A percentile compares a stretch with the other conserved stretches of the same genome.
Conservation (phyloP, 2,797 vertebrate genomes). For the Enteromius paludinosus region DNA sequence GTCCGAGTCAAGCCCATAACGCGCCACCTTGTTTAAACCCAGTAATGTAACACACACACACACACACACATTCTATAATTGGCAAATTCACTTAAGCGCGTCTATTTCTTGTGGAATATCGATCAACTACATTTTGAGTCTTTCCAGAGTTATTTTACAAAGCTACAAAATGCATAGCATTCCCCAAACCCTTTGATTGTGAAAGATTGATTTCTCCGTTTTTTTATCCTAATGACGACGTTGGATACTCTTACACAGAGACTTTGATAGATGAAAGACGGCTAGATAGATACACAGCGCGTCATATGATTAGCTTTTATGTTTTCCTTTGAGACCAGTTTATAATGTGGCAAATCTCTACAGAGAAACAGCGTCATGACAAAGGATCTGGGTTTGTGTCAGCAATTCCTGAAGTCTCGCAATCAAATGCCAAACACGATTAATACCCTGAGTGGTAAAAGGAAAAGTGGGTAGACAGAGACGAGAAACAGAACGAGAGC, state of each 20-base stretch:
- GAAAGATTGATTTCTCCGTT: constrained; percentile 6
- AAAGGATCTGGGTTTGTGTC: constrained; percentile 54
- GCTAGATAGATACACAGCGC: neutral
- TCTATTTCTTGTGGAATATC: constrained; percentile 2
- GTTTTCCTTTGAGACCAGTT: constrained; percentile 49
- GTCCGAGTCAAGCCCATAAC: constrained; percentile 42
- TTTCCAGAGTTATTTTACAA: constrained; percentile 6
- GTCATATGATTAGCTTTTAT: constrained; percentile 43
- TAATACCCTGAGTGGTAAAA: constrained; percentile 59
- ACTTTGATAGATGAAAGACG: constrained; percentile 11
- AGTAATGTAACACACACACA: neutral
- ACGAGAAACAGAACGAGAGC: constrained; percentile 14
- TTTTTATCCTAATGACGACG: constrained; percentile 17
- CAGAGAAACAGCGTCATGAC: constrained; percentile 45
- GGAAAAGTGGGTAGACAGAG: constrained; percentile 23
- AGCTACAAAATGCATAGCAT: constrained; percentile 9
- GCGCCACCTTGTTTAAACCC: constrained; percentile 23
- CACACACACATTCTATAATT: constrained; percentile 8
- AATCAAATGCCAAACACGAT: constrained; percentile 65
- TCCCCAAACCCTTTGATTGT: neutral
- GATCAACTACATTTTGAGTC: neutral
- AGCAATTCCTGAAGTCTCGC: constrained; percentile 54
- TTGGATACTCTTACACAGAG: constrained; percentile 19
- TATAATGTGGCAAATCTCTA: constrained; percentile 54
- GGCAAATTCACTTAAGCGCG: neutral